Percentiles rank a stretch among this genome's conserved stretches.
Conservation (phyloP, 2,113 vertebrate species). For the Gasterosteus nipponicus region DNA sequence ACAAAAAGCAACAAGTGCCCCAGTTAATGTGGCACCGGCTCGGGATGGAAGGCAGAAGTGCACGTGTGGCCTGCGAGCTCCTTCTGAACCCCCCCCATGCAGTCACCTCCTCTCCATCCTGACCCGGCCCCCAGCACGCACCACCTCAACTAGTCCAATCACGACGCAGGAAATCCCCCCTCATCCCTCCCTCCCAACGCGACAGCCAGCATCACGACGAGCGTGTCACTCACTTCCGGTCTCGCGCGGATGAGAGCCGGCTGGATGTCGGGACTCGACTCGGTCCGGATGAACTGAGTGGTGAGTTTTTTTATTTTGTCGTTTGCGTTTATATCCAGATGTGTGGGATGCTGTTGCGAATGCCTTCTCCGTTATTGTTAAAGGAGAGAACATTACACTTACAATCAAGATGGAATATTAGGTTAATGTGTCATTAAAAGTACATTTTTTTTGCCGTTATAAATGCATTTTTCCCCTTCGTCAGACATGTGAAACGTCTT, state of each 20-base stretch:
- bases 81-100: constrained; percentile 47
- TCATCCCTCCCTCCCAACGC: no score
- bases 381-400: neutral
- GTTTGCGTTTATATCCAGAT: neutral
- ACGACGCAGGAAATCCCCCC: constrained; percentile 37
- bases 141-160: constrained; percentile 80
- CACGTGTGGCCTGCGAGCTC: neutral
- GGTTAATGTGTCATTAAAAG: neutral
- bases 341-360: constrained; percentile 29
- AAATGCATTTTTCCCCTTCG: neutral
- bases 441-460: neutral
- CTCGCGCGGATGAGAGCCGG: neutral
- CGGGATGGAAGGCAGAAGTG: neutral
- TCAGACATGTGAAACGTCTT: neutral
- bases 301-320: constrained; percentile 28
- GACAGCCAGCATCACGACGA: constrained; percentile 20
- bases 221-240: constrained; percentile 61
- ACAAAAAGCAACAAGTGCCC: neutral
- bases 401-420: neutral
- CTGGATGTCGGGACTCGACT: neutral
- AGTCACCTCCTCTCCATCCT: constrained; percentile 26
- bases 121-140: constrained; percentile 76
- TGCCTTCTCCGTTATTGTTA: neutral
- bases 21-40: neutral
- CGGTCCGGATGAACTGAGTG: neutral